phyloP scores from a whole-genome alignment of 2,888 invertebrate genomes.

The Caenorhabditis doughertyi region DNA sequence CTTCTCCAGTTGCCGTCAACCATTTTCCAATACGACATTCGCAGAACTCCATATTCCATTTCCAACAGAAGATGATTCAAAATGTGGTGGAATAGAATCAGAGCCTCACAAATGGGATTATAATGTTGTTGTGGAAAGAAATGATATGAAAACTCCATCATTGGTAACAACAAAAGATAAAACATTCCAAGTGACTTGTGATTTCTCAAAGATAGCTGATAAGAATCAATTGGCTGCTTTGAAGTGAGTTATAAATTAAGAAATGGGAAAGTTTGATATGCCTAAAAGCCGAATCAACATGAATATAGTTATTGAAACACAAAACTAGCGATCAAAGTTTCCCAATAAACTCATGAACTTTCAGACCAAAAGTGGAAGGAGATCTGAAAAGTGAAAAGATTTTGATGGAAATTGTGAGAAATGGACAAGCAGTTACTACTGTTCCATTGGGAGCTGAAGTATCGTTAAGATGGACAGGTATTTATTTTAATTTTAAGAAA shows the following conservation, averaged over 20 bases:
- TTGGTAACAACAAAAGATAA: conserved; percentile 80
- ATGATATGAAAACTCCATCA: conserved; percentile 77
- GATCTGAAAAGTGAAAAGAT: conserved; percentile 71
- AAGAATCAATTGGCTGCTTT: conserved; percentile 59
- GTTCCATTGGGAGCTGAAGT: conserved; percentile 79
- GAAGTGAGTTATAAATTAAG: conserved; percentile 31
- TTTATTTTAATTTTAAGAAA: not conserved
- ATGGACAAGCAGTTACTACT: conserved; percentile 76
- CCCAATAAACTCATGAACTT: not conserved
- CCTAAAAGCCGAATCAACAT: too few relatives aligned
- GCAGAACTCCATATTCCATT: conserved; percentile 79
- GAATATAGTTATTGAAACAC: too few relatives aligned
- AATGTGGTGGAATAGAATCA: conserved; percentile 79
- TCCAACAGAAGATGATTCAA: conserved; percentile 75
- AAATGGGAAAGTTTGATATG: too few relatives aligned
- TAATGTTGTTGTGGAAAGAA: conserved; percentile 80
- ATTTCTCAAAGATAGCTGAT: conserved; percentile 76
- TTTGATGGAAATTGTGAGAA: conserved; percentile 77
- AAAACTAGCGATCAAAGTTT: too few relatives aligned
- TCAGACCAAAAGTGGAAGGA: conserved; percentile 56
- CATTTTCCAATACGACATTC: conserved; percentile 63
- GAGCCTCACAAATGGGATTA: conserved; percentile 79
- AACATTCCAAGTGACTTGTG: conserved; percentile 81
- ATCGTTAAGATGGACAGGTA: conserved; percentile 74
- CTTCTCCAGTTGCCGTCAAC: conserved; percentile 66